These are phyloP conservation scores for Drosophila diplacantha DNA, from an alignment of 2,888 invertebrate genomes.

Conservation along the genomic window DNA sequence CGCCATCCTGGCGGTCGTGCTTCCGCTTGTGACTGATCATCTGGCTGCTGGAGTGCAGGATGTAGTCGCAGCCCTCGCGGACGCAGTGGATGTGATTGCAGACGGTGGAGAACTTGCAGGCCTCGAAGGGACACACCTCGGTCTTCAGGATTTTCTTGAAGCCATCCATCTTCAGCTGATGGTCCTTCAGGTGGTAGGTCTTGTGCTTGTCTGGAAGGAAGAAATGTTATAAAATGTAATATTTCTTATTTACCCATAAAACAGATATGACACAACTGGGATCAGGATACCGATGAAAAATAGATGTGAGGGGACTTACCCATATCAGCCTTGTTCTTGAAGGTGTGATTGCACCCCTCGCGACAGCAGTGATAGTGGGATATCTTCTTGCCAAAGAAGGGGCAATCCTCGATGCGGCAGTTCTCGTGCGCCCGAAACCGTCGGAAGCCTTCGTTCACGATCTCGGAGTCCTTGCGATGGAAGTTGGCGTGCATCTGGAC, in stretches of 20 bases:
- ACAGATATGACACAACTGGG: not conserved
- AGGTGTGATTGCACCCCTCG: conserved; percentile 94
- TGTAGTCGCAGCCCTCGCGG: conserved; percentile 95
- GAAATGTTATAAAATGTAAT: not conserved
- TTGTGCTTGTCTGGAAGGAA: conserved; percentile 93
- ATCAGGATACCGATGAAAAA: not conserved
- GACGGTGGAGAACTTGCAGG: conserved; percentile 94
- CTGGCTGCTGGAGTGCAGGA: conserved; percentile 97
- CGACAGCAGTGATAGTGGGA: conserved; percentile 98
- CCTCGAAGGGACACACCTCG: conserved; percentile 93
- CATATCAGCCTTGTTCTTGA: conserved; percentile 99
- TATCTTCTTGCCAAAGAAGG: conserved; percentile 95
- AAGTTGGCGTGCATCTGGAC: conserved; percentile 99
- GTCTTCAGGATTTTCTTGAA: conserved; percentile 99
- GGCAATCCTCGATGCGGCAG: conserved; percentile 93
- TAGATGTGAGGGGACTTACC: conserved; percentile 81
- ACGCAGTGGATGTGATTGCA: conserved; percentile 99
- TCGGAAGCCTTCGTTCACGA: conserved; percentile 98
- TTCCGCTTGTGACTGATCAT: conserved; percentile 98
- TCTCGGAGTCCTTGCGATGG: conserved; percentile 97
- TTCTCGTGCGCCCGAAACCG: conserved; percentile 97
- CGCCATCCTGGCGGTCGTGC: conserved; percentile 95
- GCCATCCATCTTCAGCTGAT: conserved; percentile 95
- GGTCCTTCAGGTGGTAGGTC: conserved; percentile 98
- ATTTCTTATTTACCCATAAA: not conserved